These are phyloP conservation scores for Cetonia aurata DNA, from an alignment of 2,888 invertebrate species.

Conservation along the genomic window DNA sequence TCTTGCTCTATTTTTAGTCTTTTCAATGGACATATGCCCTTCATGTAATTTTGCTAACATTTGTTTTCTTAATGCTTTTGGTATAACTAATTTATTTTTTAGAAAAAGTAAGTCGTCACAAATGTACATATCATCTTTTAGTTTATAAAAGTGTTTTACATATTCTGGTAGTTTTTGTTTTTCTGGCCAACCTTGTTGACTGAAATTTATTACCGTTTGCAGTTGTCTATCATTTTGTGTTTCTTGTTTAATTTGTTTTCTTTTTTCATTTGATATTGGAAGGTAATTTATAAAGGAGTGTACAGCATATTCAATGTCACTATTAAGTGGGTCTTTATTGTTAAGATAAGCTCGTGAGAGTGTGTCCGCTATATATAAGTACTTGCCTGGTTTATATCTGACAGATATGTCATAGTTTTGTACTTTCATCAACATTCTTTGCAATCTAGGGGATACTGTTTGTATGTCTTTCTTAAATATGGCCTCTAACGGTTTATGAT, in stretches of 20 bases:
- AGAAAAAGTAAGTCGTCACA: background rate
- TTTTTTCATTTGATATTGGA: slow-evolving; percentile 49
- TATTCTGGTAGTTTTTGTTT: slow-evolving; percentile 41
- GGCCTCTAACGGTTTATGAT: slow-evolving; percentile 58
- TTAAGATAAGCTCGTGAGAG: slow-evolving; percentile 35
- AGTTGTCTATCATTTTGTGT: slow-evolving; percentile 45
- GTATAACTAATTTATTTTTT: slow-evolving; percentile 48
- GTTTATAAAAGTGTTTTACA: slow-evolving; percentile 44
- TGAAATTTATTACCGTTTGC: slow-evolving; percentile 43
- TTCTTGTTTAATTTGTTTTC: slow-evolving; percentile 46
- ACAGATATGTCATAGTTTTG: slow-evolving; percentile 54
- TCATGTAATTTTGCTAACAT: slow-evolving; percentile 51
- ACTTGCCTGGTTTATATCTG: slow-evolving; percentile 53
- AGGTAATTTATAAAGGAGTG: slow-evolving; percentile 30
- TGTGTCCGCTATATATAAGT: slow-evolving; percentile 48
- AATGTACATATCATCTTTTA: slow-evolving; percentile 44
- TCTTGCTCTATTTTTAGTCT: slow-evolving; percentile 50
- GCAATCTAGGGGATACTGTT: slow-evolving; percentile 53
- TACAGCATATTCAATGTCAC: background rate
- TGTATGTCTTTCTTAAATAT: slow-evolving; percentile 54
- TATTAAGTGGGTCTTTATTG: background rate
- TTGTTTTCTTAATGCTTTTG: slow-evolving; percentile 36
- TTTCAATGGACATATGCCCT: slow-evolving; percentile 52
- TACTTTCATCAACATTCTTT: slow-evolving; percentile 55
- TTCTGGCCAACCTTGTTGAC: slow-evolving; percentile 47